Evolutionary conservation across 2,797 vertebrate species (phyloP).

Genomic region (Takifugu ocellatus): DNA sequence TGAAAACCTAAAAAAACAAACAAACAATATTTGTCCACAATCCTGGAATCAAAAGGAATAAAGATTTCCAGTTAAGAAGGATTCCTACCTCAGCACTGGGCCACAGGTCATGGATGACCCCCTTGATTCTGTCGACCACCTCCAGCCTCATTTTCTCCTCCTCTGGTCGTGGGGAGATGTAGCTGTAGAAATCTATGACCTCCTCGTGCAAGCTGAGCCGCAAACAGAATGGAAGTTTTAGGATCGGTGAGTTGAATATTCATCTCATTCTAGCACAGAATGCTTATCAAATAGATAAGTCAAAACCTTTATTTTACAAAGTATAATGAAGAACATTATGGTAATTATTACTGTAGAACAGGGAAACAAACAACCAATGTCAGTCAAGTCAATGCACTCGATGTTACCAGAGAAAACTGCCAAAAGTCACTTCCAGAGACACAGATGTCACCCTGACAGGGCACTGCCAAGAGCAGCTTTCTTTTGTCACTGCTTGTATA

Average conservation of each 20-base stretch:
- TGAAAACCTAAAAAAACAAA: too few relatives aligned
- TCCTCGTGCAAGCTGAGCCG: constrained; percentile 89
- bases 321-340: too few relatives aligned
- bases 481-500: neutral
- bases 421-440: constrained; percentile 3
- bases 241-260: neutral
- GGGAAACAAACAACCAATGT: neutral
- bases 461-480: neutral
- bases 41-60: neutral
- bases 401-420: constrained; percentile 5
- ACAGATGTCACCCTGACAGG: constrained; percentile 12
- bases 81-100: constrained; percentile 89
- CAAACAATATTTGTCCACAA: neutral
- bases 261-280: too few relatives aligned
- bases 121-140: constrained; percentile 93
- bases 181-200: constrained; percentile 94
- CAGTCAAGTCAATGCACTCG: neutral
- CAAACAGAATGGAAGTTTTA: constrained; percentile 15
- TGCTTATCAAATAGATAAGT: too few relatives aligned
- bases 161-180: constrained; percentile 93
- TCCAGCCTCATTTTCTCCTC: constrained; percentile 95
- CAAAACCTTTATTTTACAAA: too few relatives aligned
- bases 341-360: neutral
- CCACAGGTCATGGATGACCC: constrained; percentile 94
- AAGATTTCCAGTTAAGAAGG: neutral